Evolutionary conservation across 2,113 vertebrate genomes (phyloP).

Genomic region (Macquaria ambigua): DNA sequence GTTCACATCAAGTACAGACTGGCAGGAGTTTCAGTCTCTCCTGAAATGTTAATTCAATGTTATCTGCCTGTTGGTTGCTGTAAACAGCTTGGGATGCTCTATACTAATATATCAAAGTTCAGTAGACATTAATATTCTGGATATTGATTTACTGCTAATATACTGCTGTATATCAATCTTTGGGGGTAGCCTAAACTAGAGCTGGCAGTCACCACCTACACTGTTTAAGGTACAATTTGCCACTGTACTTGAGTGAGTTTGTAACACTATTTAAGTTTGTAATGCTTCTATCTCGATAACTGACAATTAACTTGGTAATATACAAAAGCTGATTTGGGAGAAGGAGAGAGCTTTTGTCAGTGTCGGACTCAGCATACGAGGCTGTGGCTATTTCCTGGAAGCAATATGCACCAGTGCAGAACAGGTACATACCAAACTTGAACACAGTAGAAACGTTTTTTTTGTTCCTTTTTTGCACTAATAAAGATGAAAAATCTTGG

Average conservation of each 20-base stretch:
- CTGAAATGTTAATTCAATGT: not conserved
- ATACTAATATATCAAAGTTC: too few relatives aligned
- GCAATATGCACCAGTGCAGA: not conserved
- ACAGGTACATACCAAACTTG: not conserved
- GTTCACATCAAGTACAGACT: too few relatives aligned
- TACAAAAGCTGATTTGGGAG: not conserved
- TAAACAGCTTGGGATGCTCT: not conserved
- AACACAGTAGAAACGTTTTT: too few relatives aligned
- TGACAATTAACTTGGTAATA: not conserved
- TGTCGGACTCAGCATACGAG: too few relatives aligned
- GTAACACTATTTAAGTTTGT: not conserved
- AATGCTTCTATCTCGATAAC: not conserved
- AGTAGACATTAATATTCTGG: not conserved
- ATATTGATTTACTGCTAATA: not conserved
- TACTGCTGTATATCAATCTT: not conserved
- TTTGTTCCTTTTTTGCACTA: not conserved
- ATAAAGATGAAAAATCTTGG: not conserved
- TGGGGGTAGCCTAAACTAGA: not conserved
- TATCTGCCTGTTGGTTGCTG: not conserved
- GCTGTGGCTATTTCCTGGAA: too few relatives aligned
- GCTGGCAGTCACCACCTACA: not conserved
- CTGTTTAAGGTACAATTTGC: not conserved
- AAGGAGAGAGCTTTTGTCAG: too few relatives aligned
- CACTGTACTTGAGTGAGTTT: not conserved
- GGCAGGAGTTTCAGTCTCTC: not conserved